These are phyloP conservation scores for Physella acuta DNA, from an alignment of 1,140 invertebrate genomes.

Conservation along the genomic window DNA sequence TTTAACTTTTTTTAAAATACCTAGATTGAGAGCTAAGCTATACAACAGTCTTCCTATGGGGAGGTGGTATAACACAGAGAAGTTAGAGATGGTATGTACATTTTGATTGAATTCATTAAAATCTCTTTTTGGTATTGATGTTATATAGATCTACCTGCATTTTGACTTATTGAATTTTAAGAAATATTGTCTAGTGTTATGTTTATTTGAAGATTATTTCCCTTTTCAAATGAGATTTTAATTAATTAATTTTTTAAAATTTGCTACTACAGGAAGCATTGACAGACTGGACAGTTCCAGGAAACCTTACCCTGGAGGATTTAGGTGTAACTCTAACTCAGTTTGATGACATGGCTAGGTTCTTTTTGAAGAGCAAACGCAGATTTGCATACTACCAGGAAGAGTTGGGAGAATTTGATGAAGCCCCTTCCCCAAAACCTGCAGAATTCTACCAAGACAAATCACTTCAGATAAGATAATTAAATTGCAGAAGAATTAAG, in stretches of 20 bases:
- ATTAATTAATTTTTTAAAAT: background rate
- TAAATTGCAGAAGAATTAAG: no score
- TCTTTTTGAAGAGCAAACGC: slow-evolving; percentile 70
- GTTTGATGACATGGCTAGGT: slow-evolving; percentile 72
- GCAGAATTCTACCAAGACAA: slow-evolving; percentile 23
- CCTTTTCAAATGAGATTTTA: no score
- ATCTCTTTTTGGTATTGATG: no score
- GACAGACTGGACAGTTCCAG: slow-evolving; percentile 68
- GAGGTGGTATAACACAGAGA: slow-evolving; percentile 73
- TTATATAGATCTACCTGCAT: background rate
- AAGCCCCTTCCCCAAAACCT: slow-evolving; percentile 63
- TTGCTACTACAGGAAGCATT: slow-evolving; percentile 69
- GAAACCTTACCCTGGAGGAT: slow-evolving; percentile 81
- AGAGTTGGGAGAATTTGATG: slow-evolving; percentile 74
- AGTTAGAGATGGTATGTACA: slow-evolving; percentile 73
- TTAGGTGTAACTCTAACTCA: slow-evolving; percentile 75
- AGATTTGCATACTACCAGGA: slow-evolving; percentile 73
- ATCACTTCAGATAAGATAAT: no score
- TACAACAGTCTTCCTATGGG: slow-evolving; percentile 29
- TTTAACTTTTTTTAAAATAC: no score
- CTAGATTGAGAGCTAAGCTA: slow-evolving; percentile 31
- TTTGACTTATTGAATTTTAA: background rate
- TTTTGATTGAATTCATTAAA: no score
- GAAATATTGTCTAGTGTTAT: background rate
- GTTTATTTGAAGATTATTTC: background rate